Conservation (phyloP, 2,113 vertebrate genomes). For the Barnardius zonarius region DNA sequence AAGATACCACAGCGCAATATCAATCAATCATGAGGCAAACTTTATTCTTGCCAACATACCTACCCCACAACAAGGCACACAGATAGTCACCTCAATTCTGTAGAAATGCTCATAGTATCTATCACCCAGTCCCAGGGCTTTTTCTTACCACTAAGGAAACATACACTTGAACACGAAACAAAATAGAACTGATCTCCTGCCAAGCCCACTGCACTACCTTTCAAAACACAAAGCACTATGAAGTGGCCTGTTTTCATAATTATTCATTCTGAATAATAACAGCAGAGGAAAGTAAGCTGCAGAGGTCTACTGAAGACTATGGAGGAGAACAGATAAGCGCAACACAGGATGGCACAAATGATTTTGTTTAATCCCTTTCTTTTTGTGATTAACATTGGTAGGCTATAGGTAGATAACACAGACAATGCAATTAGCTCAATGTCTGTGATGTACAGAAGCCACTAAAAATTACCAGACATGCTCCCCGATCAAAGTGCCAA, state of each 20-base stretch:
- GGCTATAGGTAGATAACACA: neutral
- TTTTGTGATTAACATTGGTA: neutral
- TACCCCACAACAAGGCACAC: neutral
- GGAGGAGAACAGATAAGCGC: neutral
- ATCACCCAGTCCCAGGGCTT: neutral
- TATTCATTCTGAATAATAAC: neutral
- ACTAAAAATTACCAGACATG: neutral
- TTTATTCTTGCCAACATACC: neutral
- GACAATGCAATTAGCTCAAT: neutral
- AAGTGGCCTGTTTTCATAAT: neutral
- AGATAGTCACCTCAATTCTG: neutral
- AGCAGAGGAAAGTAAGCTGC: neutral
- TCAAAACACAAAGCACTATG: neutral
- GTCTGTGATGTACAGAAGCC: neutral
- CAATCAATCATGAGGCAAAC: neutral
- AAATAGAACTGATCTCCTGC: neutral
- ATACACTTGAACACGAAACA: neutral
- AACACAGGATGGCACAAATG: neutral
- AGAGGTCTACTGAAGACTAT: neutral
- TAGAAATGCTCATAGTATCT: neutral
- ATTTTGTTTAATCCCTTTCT: neutral
- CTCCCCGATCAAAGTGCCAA: neutral
- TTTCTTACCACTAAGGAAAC: neutral
- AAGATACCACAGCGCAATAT: neutral
- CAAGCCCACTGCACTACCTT: neutral